Evolutionary conservation across 2,888 invertebrate genomes (phyloP).

Genomic region (Galeruca laticollis): DNA sequence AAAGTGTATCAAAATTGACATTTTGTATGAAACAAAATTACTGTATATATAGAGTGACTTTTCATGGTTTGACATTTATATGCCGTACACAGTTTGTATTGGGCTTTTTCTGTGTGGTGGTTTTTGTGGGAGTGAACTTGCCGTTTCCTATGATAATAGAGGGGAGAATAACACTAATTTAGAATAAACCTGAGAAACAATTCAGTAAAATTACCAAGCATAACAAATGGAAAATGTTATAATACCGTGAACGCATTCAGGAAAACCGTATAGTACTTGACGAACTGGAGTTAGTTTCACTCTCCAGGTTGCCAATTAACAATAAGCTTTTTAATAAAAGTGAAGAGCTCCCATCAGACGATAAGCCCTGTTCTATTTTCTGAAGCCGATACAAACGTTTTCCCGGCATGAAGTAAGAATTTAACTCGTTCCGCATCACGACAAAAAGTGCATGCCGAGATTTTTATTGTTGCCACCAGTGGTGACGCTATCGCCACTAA

Average conservation of each 20-base stretch:
- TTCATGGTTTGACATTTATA: no score
- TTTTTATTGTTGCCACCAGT: conserved; percentile 30
- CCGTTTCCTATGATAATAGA: no score
- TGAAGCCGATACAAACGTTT: conserved; percentile 31
- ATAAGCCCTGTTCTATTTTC: conserved; percentile 41
- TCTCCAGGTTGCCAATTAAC: conserved; percentile 54
- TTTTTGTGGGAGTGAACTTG: no score
- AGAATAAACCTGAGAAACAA: no score
- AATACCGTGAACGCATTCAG: conserved; percentile 46
- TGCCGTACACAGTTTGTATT: no score
- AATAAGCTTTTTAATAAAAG: conserved; percentile 52
- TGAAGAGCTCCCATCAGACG: conserved; percentile 44
- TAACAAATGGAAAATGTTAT: conserved; percentile 21
- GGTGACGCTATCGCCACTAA: conserved; percentile 20
- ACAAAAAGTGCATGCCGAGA: conserved; percentile 23
- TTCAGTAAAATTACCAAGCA: no score
- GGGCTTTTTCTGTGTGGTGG: no score
- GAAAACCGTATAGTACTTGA: conserved; percentile 34
- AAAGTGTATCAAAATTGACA: no score
- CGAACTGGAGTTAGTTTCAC: conserved; percentile 48
- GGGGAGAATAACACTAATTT: no score
- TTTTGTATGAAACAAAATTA: no score
- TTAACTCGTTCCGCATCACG: conserved; percentile 30
- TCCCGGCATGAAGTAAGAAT: conserved; percentile 16
- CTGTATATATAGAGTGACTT: no score